phyloP scores from a whole-genome alignment of 2,797 vertebrate genomes.

The Pempheris klunzingeri region DNA sequence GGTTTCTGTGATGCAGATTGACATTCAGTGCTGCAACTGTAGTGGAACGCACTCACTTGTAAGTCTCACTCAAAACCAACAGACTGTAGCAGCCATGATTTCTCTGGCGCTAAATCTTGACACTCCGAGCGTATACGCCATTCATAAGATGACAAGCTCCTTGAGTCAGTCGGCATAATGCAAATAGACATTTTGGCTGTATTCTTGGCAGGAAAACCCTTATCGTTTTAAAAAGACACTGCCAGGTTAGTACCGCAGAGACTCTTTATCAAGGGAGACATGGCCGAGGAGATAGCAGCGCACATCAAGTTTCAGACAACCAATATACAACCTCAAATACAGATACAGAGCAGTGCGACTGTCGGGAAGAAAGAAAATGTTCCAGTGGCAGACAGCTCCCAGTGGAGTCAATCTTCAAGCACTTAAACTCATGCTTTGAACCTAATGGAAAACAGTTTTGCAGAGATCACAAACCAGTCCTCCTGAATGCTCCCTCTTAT shows the following conservation, averaged over 20 bases:
- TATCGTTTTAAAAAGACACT: background rate
- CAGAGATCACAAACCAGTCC: conserved; percentile 30
- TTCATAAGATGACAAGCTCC: conserved; percentile 14
- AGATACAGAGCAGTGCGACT: conserved; percentile 9
- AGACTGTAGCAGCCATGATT: background rate
- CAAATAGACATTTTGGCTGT: conserved; percentile 2
- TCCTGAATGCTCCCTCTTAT: conserved; percentile 16
- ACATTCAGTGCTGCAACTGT: background rate
- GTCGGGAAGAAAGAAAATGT: conserved; percentile 34
- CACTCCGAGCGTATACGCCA: background rate
- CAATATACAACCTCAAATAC: conserved; percentile 1
- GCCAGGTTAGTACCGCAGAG: conserved; percentile 7
- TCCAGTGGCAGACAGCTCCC: conserved; percentile 39
- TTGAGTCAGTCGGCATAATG: background rate
- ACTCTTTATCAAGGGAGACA: conserved; percentile 4
- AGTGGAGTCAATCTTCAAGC: conserved; percentile 24
- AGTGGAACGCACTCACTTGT: background rate
- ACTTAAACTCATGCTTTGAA: conserved; percentile 31
- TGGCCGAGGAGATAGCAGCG: conserved; percentile 33
- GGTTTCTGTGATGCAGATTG: conserved; percentile 8
- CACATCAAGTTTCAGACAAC: conserved; percentile 21
- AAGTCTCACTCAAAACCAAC: conserved; percentile 21
- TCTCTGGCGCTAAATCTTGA: conserved; percentile 1
- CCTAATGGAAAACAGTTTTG: conserved; percentile 25
- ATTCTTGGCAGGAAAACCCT: conserved; percentile 1